Base-by-base conservation (phyloP, 2,797 vertebrate genomes). In the Carapus acus region DNA sequence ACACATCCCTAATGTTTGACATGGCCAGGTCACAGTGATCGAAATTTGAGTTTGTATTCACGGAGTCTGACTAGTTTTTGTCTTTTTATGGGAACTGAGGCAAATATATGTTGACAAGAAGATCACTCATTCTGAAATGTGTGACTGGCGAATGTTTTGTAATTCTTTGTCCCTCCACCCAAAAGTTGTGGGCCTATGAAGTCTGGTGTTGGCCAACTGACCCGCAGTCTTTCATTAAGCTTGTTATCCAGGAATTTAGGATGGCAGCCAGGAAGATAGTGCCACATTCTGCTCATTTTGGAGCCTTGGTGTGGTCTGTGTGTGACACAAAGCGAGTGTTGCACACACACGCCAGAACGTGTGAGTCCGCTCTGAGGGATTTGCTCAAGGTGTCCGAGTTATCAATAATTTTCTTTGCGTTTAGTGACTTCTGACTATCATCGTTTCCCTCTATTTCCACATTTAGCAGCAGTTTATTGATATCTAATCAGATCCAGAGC, bases 191-290 rank as follows among this genome's bases (percentile, higher is more conserved):
- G 15, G 24, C 9, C 11, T 43, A 53, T 1, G 44, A 43, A 50
- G 47, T 15, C 24, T 27, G 4, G 16, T 55, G 8, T 46, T 31
- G 60, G 50, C 40, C 43, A 0, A 1, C 37, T 20, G 41, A 64
- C 37, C 22, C 50, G 44, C n/a, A 38, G 6, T 16, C 29, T 19
- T 20, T 9, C 19, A 45, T 40, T 74, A 43, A 66, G 42, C 37
- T 36, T n/a, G 3, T 1, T 20, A 43, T 59, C 52, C 43, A 64
- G 62, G 65, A 67, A 55, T 67, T 47, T 31, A 17, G 55, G 24
- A 44, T 23, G 22, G 43, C 17, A 36, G 64, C 63, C 47, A 68
- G 63, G 29, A 44, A 17, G 24, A 13, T 15, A 57, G 22, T 43
- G 23, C 4, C 20, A 45, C 33, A 17, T 21, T 4, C 8, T 16